Conservation (phyloP, 2,797 vertebrate genomes). For the Mormyrops attenuatus region DNA sequence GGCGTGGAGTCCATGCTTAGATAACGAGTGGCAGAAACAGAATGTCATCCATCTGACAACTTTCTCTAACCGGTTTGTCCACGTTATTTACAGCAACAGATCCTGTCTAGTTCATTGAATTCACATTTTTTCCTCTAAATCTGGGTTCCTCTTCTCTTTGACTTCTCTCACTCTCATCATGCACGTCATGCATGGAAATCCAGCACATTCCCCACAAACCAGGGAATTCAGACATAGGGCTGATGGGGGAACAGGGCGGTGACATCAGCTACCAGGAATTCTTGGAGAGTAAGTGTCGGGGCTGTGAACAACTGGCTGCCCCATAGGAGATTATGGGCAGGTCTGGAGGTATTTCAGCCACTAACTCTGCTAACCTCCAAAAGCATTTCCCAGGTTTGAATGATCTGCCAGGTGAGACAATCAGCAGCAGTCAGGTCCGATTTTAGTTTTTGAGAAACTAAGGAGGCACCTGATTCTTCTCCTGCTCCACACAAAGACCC, state of each 20-base stretch:
- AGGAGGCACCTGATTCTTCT: background rate
- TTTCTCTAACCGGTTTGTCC: background rate
- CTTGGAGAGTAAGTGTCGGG: conserved; percentile 24
- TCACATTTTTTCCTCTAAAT: background rate
- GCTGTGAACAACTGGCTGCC: conserved; percentile 32
- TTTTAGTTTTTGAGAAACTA: background rate
- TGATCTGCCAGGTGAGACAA: background rate
- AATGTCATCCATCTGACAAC: background rate
- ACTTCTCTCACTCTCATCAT: background rate
- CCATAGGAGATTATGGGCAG: conserved; percentile 27
- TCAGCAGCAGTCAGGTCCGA: background rate
- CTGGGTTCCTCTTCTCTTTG: background rate
- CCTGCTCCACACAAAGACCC: background rate
- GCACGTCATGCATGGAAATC: conserved; percentile 17
- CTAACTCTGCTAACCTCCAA: conserved; percentile 5
- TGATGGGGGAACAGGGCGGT: conserved; percentile 25
- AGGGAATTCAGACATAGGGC: conserved; percentile 28
- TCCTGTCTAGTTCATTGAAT: background rate
- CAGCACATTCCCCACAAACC: conserved; percentile 27
- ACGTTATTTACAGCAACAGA: background rate
- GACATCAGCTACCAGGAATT: conserved; percentile 58
- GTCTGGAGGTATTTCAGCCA: conserved; percentile 27
- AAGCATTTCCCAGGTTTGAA: background rate
- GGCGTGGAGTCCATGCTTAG: background rate
- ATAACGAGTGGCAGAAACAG: background rate